A percentile compares a stretch with the other conserved stretches of the same genome.
Evolutionary conservation across 2,113 vertebrate genomes (phyloP).

Genomic region (Sitta europaea): DNA sequence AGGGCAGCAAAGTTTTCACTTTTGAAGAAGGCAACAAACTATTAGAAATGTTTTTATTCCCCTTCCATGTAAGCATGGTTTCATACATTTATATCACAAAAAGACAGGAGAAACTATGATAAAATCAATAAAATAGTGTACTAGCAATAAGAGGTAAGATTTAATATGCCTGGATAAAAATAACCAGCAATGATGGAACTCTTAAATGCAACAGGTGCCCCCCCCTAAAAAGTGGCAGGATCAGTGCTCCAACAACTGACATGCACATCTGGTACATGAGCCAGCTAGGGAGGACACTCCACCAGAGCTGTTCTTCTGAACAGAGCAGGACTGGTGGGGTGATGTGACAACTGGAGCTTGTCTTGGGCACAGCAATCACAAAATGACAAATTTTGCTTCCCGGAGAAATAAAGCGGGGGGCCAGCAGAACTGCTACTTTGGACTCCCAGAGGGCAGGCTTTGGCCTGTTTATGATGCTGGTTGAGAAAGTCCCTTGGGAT

Average conservation of each 20-base stretch:
- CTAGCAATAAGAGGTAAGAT: not conserved
- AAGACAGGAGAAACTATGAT: not conserved
- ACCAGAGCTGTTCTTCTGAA: not conserved
- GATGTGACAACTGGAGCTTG: not conserved
- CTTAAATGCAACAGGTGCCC: not conserved
- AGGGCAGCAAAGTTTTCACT: not conserved
- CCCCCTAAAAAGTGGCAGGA: not conserved
- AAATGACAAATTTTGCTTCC: not conserved
- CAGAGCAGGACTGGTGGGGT: not conserved
- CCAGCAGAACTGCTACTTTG: rapidly evolving
- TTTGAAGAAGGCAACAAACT: not conserved
- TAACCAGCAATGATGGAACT: not conserved
- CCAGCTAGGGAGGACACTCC: not conserved
- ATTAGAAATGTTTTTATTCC: not conserved
- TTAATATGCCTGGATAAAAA: not conserved
- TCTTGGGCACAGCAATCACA: not conserved
- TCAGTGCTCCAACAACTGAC: not conserved
- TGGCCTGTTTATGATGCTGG: not conserved
- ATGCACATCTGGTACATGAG: not conserved
- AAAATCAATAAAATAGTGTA: not conserved
- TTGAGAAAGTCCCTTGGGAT: not conserved
- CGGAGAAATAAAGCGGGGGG: rapidly evolving
- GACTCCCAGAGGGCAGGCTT: not conserved
- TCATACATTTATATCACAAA: not conserved
- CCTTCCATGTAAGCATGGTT: not conserved